phyloP scores from a whole-genome alignment of 92 coral and sea anemone species.

The Galaxea fascicularis region DNA sequence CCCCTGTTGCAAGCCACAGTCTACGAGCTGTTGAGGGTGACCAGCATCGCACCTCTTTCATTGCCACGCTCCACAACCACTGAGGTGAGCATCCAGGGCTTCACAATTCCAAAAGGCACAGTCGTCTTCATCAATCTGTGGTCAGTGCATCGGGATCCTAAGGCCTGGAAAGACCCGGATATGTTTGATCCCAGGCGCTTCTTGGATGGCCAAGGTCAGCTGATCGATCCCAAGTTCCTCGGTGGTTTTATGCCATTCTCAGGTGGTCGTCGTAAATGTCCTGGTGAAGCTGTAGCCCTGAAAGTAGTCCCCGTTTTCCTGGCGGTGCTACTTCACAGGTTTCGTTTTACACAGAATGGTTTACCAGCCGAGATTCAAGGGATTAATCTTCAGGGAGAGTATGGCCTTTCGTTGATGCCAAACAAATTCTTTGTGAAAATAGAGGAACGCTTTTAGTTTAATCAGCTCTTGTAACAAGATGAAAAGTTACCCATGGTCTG shows the following conservation, averaged over 20 bases:
- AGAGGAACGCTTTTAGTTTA: constrained; percentile 1
- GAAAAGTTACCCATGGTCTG: too few species aligned
- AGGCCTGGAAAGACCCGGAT: constrained; percentile 60
- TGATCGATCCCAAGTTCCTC: constrained; percentile 41
- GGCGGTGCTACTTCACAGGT: constrained; percentile 42
- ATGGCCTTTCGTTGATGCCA: constrained; percentile 32
- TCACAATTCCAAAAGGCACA: constrained; percentile 74
- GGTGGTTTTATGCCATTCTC: constrained; percentile 57
- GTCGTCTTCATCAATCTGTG: constrained; percentile 50
- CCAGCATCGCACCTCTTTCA: constrained; percentile 64
- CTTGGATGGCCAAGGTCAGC: constrained; percentile 42
- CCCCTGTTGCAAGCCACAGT: constrained; percentile 72
- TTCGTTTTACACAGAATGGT: constrained; percentile 55
- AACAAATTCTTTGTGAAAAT: constrained; percentile 16
- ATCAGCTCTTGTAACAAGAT: too few species aligned
- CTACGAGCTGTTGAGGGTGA: constrained; percentile 78
- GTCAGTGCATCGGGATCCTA: constrained; percentile 52
- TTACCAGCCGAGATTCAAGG: constrained; percentile 42
- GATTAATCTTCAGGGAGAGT: constrained; percentile 29
- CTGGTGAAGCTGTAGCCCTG: constrained; percentile 44
- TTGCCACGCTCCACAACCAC: constrained; percentile 78
- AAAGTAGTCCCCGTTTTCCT: constrained; percentile 26
- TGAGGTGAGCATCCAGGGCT: constrained; percentile 62
- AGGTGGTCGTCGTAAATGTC: constrained; percentile 59
- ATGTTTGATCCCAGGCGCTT: constrained; percentile 62